phyloP scores from a whole-genome alignment of 2,797 vertebrate genomes.

The Rhabdophis nuchalis region DNA sequence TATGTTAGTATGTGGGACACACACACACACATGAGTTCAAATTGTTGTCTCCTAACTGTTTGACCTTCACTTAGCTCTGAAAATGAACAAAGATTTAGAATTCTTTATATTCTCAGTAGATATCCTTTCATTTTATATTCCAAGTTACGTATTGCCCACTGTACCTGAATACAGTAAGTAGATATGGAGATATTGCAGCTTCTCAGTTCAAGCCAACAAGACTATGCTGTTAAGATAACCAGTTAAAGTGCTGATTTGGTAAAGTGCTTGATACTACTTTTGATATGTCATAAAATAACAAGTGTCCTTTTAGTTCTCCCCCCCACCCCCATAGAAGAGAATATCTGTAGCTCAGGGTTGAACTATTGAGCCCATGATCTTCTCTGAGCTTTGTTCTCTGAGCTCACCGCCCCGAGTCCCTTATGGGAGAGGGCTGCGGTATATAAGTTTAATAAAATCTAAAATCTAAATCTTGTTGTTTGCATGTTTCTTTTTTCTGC shows the following conservation, averaged over 20 bases:
- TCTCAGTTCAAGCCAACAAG: constrained; percentile 27
- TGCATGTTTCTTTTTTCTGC: not conserved
- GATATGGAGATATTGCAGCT: not conserved
- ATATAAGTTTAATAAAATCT: too few species aligned
- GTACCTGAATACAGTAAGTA: constrained; percentile 37
- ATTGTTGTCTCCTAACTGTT: constrained; percentile 5
- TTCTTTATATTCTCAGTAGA: constrained; percentile 22
- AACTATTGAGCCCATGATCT: not conserved
- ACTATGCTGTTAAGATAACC: constrained; percentile 25
- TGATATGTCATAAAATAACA: not conserved
- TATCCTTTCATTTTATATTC: constrained; percentile 20
- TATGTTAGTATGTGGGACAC: not conserved
- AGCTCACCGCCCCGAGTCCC: too few species aligned
- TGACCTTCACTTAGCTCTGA: not conserved
- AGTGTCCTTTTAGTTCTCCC: not conserved
- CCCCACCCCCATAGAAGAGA: not conserved
- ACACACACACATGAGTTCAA: not conserved
- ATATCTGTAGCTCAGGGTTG: not conserved
- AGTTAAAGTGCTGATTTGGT: constrained; percentile 10
- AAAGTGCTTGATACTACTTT: not conserved
- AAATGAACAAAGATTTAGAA: constrained; percentile 19
- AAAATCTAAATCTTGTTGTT: too few species aligned
- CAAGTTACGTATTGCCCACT: constrained; percentile 31
- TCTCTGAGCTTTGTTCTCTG: not conserved
- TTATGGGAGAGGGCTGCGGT: too few species aligned